A percentile compares a stretch with the other conserved stretches of the same genome.
phyloP scores from a whole-genome alignment of 2,888 invertebrate species.

The Pollenia labialis region DNA sequence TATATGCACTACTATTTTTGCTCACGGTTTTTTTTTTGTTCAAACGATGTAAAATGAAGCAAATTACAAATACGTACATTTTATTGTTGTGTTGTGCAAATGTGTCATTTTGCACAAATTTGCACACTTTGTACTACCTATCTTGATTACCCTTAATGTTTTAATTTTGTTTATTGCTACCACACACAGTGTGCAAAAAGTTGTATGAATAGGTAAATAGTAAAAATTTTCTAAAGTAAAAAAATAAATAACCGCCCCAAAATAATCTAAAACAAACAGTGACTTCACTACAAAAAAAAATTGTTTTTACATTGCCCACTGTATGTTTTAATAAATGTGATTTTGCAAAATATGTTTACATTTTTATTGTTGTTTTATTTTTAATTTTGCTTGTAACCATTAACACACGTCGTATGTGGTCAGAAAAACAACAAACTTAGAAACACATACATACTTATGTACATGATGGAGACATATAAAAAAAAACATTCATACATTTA shows the following conservation, averaged over 20 bases:
- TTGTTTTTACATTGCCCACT: neutral
- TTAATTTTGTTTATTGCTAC: neutral
- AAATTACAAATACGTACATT: too few relatives aligned
- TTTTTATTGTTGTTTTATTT: neutral
- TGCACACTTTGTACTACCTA: too few relatives aligned
- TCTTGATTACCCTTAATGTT: neutral
- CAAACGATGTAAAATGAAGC: too few relatives aligned
- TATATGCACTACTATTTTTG: too few relatives aligned
- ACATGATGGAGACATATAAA: neutral
- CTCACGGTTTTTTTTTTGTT: too few relatives aligned
- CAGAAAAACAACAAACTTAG: conserved; percentile 21
- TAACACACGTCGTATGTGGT: conserved; percentile 48
- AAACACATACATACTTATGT: too few relatives aligned
- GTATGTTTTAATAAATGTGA: neutral
- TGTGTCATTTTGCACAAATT: too few relatives aligned
- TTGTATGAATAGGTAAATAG: neutral
- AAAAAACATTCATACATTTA: too few relatives aligned
- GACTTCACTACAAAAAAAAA: too few relatives aligned
- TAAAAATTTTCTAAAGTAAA: neutral
- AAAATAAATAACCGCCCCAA: too few relatives aligned
- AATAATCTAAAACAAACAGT: too few relatives aligned
- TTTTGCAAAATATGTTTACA: conserved; percentile 9
- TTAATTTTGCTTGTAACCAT: conserved; percentile 21
- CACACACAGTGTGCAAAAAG: neutral
- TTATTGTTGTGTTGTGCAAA: too few relatives aligned